Evolutionary conservation across 2,797 vertebrate species (phyloP), one percentile per base, ranked within the genome.

Genomic region (Momotus momota): DNA sequence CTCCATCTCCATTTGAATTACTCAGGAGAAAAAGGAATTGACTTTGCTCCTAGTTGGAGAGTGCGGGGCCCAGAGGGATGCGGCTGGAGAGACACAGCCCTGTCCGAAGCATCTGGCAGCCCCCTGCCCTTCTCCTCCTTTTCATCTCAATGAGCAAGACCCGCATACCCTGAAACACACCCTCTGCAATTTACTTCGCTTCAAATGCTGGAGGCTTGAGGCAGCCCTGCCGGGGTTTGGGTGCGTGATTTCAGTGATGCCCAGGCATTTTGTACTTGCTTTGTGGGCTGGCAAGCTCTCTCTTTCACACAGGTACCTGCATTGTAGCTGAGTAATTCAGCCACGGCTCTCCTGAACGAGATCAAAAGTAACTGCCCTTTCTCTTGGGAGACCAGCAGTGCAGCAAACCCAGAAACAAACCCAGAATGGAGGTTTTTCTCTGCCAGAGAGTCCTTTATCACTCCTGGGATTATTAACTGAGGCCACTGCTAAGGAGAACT

Each of bases 1-100:
- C 57, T 91, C 60, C 31, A 40, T 94, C 70, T 92, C 88, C 45
- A 48, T 91, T 87, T 78, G 77, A 93, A 81, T 54, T 57, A 69
- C 10, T 14, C 22, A 46, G 60, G 33, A 72, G 54, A 54, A 89
- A 35, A 31, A 55, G 46, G 55, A 64, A 35, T 72, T 1, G 4
- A 19, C 4, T 2, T 85, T 78, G 15, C 29, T 74, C 5, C 38
- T 43, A 7, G 18, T 2, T 41, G 31, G 9, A 75, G 51, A 22
- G 4, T 4, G 0, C 1, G 2, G 45, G 43, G 31, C 12, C 12
- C 5, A 8, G n/a, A 18, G 77, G 16, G 13, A 13, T 27, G 38
- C 1, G 2, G 38, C 69, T 21, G 48, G 23, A 48, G 38, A 31
- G 48, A 71, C 7, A 4, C 0, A 4, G 35, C 49, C 62, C 60